These are phyloP conservation scores for Kryphioiulus occultus DNA, from an alignment of 2,888 invertebrate genomes.

Conservation along the genomic window DNA sequence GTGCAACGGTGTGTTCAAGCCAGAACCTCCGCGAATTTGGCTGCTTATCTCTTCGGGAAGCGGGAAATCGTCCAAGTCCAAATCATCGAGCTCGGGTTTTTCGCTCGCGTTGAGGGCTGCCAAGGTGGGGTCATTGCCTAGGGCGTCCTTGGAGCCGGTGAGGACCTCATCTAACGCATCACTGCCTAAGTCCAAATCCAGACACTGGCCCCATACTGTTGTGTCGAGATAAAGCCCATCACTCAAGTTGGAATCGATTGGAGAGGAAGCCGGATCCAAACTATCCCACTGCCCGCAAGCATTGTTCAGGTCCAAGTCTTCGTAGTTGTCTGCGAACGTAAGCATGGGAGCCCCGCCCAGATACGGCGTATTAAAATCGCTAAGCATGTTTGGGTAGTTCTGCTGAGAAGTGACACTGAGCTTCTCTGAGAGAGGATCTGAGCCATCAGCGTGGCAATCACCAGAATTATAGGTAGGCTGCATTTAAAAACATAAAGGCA, in stretches of 20 bases:
- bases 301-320: neutral
- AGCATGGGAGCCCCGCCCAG: constrained; percentile 45
- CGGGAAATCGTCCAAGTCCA: constrained; percentile 84
- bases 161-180: constrained; percentile 50
- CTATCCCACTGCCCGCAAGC: neutral
- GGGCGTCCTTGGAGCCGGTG: constrained; percentile 53
- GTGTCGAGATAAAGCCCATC: constrained; percentile 42
- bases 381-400: neutral
- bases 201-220: neutral
- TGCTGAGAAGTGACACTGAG: neutral
- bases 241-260: neutral
- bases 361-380: constrained; percentile 32
- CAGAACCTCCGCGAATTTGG: constrained; percentile 40
- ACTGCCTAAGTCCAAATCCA: constrained; percentile 49
- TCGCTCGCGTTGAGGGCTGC: constrained; percentile 87
- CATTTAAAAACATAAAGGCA: neutral
- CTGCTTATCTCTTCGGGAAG: constrained; percentile 71
- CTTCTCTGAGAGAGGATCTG: neutral
- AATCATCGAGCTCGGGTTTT: constrained; percentile 80
- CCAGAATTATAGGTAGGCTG: neutral
- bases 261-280: neutral
- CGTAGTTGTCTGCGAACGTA: constrained; percentile 40
- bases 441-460: neutral
- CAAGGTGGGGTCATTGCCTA: constrained; percentile 70
- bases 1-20: constrained; percentile 45